Conservation (phyloP, 2,797 vertebrate species). For the Pipistrellus nathusii region DNA sequence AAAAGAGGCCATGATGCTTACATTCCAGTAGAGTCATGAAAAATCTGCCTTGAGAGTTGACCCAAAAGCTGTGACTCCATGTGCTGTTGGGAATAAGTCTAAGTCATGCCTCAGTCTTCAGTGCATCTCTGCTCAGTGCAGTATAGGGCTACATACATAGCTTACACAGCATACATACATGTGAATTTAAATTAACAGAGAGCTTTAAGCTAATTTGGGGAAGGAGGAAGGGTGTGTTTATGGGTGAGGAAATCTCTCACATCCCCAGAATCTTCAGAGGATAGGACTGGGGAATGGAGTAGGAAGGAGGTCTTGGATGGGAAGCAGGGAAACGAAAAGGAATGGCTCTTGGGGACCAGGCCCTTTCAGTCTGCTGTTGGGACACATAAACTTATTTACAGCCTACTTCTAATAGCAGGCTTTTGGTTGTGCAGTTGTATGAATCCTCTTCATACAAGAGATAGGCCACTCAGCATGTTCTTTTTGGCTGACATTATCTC, state of each 20-base stretch:
- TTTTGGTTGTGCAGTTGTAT: neutral
- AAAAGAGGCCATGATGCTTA: neutral
- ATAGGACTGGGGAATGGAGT: neutral
- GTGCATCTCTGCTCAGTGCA: neutral
- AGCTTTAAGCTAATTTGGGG: neutral
- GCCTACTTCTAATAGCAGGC: neutral
- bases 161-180: neutral
- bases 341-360: neutral
- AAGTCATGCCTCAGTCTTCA: neutral
- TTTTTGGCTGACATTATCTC: conserved; percentile 15
- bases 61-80: neutral
- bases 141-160: neutral
- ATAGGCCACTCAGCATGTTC: neutral
- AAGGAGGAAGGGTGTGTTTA: too few species aligned
- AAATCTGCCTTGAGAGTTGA: neutral
- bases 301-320: neutral
- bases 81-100: neutral
- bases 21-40: neutral
- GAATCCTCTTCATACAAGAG: conserved; percentile 14
- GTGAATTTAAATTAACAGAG: neutral
- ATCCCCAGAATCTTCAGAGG: neutral
- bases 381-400: neutral
- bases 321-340: neutral
- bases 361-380: neutral
- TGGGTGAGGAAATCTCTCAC: neutral